Percentiles rank a stretch among this genome's conserved stretches.
These are phyloP conservation scores for Leptinotarsa undecemlineata DNA, from an alignment of 1,140 invertebrate genomes.

Conservation along the genomic window DNA sequence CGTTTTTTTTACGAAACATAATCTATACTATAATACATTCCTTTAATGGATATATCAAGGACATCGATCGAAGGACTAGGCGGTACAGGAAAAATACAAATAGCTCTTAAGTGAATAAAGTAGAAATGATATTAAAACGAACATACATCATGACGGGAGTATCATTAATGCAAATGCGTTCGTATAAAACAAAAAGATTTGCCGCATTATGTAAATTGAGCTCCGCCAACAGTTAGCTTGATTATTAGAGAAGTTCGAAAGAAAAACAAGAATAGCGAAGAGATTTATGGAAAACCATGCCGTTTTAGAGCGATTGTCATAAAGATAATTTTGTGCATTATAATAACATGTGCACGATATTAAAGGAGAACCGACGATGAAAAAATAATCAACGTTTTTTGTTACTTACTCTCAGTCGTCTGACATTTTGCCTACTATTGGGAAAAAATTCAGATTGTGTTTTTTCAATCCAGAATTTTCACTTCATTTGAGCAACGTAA, in stretches of 20 bases:
- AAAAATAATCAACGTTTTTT: neutral
- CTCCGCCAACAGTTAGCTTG: conserved; percentile 15
- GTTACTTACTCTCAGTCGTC: neutral
- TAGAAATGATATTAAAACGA: conserved; percentile 4
- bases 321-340: conserved; percentile 11
- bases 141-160: conserved; percentile 3
- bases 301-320: conserved; percentile 1
- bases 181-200: conserved; percentile 26
- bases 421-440: too few species aligned
- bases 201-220: conserved; percentile 18
- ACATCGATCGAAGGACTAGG: too few species aligned
- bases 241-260: conserved; percentile 21
- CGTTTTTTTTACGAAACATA: too few species aligned
- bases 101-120: neutral
- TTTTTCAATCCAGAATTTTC: too few species aligned
- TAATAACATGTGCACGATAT: conserved; percentile 3
- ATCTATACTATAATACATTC: too few species aligned
- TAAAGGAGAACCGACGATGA: neutral
- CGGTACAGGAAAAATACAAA: too few species aligned
- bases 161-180: conserved; percentile 20
- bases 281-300: conserved; percentile 13
- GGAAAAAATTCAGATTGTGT: too few species aligned
- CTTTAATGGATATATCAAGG: too few species aligned
- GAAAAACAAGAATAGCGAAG: conserved; percentile 16
- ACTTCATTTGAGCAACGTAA: too few species aligned